These are phyloP conservation scores for Sorex maritimensis DNA, from an alignment of 2,797 vertebrate genomes.

Conservation along the genomic window DNA sequence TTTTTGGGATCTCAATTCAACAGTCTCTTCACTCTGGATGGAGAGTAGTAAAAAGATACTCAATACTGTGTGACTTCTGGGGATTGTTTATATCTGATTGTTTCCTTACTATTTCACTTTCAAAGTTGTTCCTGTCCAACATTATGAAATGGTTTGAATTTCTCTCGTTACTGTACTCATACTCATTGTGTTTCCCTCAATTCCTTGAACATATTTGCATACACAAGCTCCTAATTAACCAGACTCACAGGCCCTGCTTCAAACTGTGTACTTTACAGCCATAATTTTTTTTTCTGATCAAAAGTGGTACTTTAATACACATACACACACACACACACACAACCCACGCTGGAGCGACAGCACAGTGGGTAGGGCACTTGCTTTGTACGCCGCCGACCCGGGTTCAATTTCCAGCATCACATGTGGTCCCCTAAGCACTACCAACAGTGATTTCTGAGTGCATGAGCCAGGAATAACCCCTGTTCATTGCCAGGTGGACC, in stretches of 20 bases:
- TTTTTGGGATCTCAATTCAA: constrained; percentile 29
- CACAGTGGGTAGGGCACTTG: too few species aligned
- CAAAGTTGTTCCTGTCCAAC: constrained; percentile 20
- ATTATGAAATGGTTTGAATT: constrained; percentile 5
- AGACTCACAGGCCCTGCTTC: neutral
- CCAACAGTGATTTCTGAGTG: too few species aligned
- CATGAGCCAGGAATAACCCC: too few species aligned
- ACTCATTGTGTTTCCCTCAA: constrained; percentile 7
- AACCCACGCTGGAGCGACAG: too few species aligned
- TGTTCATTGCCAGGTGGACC: too few species aligned
- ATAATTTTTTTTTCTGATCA: too few species aligned
- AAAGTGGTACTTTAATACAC: too few species aligned
- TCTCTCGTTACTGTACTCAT: constrained; percentile 16
- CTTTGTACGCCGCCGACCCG: too few species aligned
- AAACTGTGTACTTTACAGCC: neutral
- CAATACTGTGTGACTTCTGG: neutral
- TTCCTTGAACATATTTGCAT: constrained; percentile 14
- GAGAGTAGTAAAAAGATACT: neutral
- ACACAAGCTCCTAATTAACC: neutral
- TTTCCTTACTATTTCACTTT: constrained; percentile 51
- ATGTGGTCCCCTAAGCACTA: too few species aligned
- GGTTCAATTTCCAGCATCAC: too few species aligned
- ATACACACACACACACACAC: too few species aligned
- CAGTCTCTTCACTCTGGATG: constrained; percentile 3
- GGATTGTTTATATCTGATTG: constrained; percentile 26